These are phyloP conservation scores for Cyphomyrmex costatus DNA, from an alignment of 1,140 invertebrate genomes.

Conservation along the genomic window DNA sequence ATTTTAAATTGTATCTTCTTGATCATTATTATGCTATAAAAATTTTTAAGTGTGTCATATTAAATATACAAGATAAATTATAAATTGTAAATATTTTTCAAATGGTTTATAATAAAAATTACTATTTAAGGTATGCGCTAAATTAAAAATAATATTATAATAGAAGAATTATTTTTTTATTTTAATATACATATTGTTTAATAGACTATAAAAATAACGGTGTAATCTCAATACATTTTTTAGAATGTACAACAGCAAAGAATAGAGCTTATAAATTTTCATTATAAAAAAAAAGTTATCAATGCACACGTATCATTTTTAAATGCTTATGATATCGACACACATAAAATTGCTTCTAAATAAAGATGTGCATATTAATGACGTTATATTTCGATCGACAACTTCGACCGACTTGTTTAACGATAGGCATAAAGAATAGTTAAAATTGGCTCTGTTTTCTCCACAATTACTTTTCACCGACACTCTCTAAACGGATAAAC, in stretches of 20 bases:
- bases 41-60: background rate
- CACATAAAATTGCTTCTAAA: background rate
- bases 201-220: too few species aligned
- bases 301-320: background rate
- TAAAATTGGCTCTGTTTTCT: constrained; percentile 62
- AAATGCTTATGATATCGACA: constrained; percentile 4
- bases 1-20: background rate
- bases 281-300: background rate
- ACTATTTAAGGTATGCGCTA: background rate
- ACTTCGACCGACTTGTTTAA: constrained; percentile 63
- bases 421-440: constrained; percentile 53
- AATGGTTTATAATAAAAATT: constrained; percentile 5
- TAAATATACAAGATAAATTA: background rate
- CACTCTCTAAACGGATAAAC: constrained; percentile 54
- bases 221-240: too few species aligned
- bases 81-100: too few species aligned
- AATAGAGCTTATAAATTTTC: background rate
- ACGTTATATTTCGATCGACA: constrained; percentile 48
- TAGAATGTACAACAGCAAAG: background rate
- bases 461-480: constrained; percentile 64
- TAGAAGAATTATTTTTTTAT: background rate
- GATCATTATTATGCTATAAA: background rate
- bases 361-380: constrained; percentile 39
- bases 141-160: constrained; percentile 1
- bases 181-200: background rate